Conservation (phyloP, 2,888 invertebrate genomes). For the Scaptomyza caliginosa region DNA sequence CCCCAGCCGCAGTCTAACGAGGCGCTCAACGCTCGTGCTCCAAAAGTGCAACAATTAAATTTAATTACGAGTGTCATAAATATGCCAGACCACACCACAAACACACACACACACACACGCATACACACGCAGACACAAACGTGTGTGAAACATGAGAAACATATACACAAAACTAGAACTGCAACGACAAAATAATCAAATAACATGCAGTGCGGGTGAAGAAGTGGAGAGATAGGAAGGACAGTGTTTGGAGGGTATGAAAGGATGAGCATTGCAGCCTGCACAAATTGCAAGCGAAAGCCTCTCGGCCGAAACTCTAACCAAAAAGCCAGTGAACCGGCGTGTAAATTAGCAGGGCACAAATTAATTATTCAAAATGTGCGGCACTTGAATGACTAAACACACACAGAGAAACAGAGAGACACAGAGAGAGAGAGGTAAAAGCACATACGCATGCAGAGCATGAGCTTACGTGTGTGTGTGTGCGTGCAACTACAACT, state of each 20-base stretch:
- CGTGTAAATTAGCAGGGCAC: constrained; percentile 78
- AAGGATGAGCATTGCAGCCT: constrained; percentile 16
- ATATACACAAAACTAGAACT: constrained; percentile 29
- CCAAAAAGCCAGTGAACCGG: constrained; percentile 75
- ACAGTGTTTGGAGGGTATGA: background rate
- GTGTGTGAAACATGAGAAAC: background rate
- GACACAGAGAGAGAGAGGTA: constrained; percentile 1
- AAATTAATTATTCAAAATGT: constrained; percentile 80
- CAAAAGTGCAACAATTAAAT: constrained; percentile 78
- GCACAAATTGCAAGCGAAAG: constrained; percentile 32
- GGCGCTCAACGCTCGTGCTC: constrained; percentile 55
- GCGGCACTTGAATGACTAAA: constrained; percentile 74
- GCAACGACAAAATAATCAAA: constrained; percentile 73
- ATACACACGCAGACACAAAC: background rate
- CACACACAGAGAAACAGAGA: constrained; percentile 16
- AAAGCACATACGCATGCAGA: constrained; percentile 17
- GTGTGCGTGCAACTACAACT: constrained; percentile 39
- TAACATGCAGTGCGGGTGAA: constrained; percentile 48
- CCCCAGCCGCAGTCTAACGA: constrained; percentile 55
- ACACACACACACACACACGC: constrained; percentile 9
- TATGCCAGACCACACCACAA: constrained; percentile 65
- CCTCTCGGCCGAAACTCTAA: constrained; percentile 51
- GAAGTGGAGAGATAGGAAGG: background rate
- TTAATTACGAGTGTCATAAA: constrained; percentile 80
- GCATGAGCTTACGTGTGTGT: constrained; percentile 8